Percentiles rank a stretch among this genome's conserved stretches.
phyloP scores from a whole-genome alignment of 2,888 invertebrate species.

The Stenodera caucasica region DNA sequence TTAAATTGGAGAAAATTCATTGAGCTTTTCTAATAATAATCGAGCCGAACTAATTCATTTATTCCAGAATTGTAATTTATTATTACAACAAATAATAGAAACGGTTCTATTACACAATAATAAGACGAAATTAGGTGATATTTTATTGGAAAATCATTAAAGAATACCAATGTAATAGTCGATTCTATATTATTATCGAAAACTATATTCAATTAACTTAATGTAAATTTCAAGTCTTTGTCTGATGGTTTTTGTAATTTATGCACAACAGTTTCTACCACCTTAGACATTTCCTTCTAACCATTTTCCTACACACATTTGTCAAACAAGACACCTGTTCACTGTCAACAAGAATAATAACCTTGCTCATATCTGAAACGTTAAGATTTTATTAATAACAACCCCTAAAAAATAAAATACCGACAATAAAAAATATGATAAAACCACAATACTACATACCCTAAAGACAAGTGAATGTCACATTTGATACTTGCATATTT shows the following conservation, averaged over 20 bases:
- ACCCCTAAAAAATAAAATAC: neutral
- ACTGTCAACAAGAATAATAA: conserved; percentile 11
- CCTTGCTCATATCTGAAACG: neutral
- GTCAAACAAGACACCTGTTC: conserved; percentile 31
- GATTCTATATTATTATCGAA: conserved; percentile 11
- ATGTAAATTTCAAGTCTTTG: conserved; percentile 34
- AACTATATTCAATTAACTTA: conserved; percentile 36
- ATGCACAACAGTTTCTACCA: conserved; percentile 28
- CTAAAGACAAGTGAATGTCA: no score
- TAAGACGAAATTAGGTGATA: no score
- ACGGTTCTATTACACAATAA: no score
- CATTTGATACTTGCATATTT: no score
- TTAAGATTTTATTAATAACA: neutral
- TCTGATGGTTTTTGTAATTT: conserved; percentile 29
- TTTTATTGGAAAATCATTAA: no score
- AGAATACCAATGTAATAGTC: neutral
- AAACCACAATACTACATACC: no score
- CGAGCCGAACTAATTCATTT: neutral
- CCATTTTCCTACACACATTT: conserved; percentile 17
- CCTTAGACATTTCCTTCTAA: conserved; percentile 16
- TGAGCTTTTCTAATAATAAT: neutral
- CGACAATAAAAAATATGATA: neutral
- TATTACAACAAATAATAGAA: neutral
- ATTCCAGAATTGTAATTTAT: neutral
- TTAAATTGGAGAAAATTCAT: neutral